phyloP scores from a whole-genome alignment of 2,113 vertebrate genomes.

The Lepus europaeus region DNA sequence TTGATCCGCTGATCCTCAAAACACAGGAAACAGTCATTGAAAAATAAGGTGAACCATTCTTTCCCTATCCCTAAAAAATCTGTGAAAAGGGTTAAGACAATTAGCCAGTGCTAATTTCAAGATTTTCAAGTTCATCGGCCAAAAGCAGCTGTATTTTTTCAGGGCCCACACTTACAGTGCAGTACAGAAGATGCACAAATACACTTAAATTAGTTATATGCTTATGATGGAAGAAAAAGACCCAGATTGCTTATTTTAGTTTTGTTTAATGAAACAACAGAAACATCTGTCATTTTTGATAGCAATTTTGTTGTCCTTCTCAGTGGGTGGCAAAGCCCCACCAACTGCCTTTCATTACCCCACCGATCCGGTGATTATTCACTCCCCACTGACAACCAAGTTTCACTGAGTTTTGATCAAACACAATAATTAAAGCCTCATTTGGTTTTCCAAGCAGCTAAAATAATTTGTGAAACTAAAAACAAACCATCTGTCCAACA shows the following conservation, averaged over 20 bases:
- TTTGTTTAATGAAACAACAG: slow-evolving; percentile 38
- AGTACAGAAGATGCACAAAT: slow-evolving; percentile 3
- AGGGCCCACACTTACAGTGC: not conserved
- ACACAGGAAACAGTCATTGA: not conserved
- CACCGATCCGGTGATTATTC: not conserved
- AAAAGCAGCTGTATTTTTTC: not conserved
- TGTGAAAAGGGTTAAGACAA: not conserved
- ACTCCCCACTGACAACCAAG: not conserved
- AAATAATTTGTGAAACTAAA: slow-evolving; percentile 13
- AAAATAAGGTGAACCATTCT: not conserved
- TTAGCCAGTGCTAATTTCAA: not conserved
- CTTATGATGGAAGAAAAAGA: not conserved
- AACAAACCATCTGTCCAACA: not conserved
- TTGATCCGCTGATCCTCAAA: not conserved
- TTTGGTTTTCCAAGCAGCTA: not conserved
- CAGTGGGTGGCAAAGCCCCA: not conserved
- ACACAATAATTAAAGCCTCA: not conserved
- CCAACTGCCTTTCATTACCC: slow-evolving; percentile 1
- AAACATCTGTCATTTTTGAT: not conserved
- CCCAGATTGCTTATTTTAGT: not conserved
- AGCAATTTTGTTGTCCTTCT: not conserved
- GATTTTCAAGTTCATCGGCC: not conserved
- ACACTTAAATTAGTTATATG: not conserved
- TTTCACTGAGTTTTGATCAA: not conserved
- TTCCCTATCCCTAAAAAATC: not conserved